Evolutionary conservation across 2,113 vertebrate species (phyloP), one percentile per base, ranked within the genome.

Genomic region (Parus major): DNA sequence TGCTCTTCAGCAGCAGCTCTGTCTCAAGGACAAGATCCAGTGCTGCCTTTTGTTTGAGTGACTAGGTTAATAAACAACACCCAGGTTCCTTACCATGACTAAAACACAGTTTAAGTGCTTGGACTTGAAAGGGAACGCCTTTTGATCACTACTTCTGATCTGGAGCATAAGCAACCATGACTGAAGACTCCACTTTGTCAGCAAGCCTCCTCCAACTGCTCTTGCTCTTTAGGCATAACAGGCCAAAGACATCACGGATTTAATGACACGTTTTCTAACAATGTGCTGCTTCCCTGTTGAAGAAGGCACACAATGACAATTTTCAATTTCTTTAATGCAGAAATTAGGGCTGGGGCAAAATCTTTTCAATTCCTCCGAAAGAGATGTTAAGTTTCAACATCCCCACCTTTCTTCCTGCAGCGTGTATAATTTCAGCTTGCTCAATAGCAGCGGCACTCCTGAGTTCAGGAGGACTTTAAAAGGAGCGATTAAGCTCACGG

Each of bases 381-480:
- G 50, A 77, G 56, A 83, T 56, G 76, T 41, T 41, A 50, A 55
- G 28, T 60, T 77, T 71, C 85, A 90, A 86, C 79, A 91, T 60
- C 79, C 53, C 59, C 91, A 86, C 84, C 84, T 92, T 88, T 83
- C 79, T 83, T 60, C 57, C 56, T 42, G 39, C 20, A 59, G 94
- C 93, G 79, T 96, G 65, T 95, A 13, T 90, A 95, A 96, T 95
- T 97, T 95, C 52, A 46, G 79, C 90, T 96, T 96, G 79, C 96
- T 95, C 82, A 96, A 96, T 0, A 90, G 66, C 71, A 82, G 85
- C 1, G 23, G 91, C 95, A 93, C 95, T 94, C 93, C 82, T 92
- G 90, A 92, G 41, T 42, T 92, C 72, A 71, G 82, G 70, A 91
- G 49, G 55, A 95, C 94, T 97, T 95, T 95, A 96, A 96, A 97